Evolutionary conservation across 2,797 vertebrate genomes (phyloP), one percentile per base, ranked within the genome.

Genomic region (Arvicola amphibius): DNA sequence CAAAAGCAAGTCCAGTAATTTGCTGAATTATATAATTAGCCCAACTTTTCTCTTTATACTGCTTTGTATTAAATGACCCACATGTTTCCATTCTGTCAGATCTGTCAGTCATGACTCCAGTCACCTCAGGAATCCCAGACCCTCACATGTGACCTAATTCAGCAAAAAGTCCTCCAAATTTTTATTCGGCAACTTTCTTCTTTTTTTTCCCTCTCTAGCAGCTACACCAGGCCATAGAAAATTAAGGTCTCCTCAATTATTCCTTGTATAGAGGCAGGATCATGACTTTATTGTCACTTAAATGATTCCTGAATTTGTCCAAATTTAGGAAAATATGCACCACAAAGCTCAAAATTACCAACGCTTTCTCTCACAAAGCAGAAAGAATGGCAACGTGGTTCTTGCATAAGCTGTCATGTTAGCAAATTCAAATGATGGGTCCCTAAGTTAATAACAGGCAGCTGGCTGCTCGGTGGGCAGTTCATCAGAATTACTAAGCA

Each of bases 291-390:
- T 76, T 79, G 53, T 29, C 25, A 14, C 37, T 92, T 84, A 71
- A 76, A 81, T 84, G 46, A 40, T 90, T 56, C 53, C 84, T 63
- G 46, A 95, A 94, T 94, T 71, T 94, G 29, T 92, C 51, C 16
- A 76, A 63, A 69, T 34, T 90, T n/a, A 63, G 65, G 34, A 90
- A 86, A 25, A 32, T 71, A 91, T 13, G n/a, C 5, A 80, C 11
- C 19, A 67, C 48, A 29, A 74, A 67, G 73, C 53, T 95, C 79
- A 43, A 48, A 93, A 88, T 63, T 51, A 71, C 13, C 59, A 71
- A 5, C 8, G 85, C 48, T 25, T 63, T 17, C 37, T 94, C 48
- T 85, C 14, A 91, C 46, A 65, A 96, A 91, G 88, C 65, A 89
- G 0, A 74, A 46, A 92, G 29, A 63, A 67, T 37, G 40, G 17